phyloP scores from a whole-genome alignment of 1,140 invertebrate genomes.

The Cyphomyrmex costatus region DNA sequence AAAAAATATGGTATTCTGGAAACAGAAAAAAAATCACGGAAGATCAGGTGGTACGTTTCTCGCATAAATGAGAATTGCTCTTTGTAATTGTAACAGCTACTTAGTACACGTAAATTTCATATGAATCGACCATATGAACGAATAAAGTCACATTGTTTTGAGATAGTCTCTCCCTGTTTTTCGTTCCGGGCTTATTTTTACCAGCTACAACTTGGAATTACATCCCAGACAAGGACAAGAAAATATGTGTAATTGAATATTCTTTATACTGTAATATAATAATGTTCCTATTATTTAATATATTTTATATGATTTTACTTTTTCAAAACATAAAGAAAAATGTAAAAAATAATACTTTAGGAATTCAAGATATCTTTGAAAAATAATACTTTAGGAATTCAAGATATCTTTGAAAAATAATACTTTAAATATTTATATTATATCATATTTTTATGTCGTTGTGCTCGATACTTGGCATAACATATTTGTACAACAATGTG shows the following conservation, averaged over 20 bases:
- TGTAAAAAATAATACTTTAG: background rate
- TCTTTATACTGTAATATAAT: too few species aligned
- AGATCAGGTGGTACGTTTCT: constrained; percentile 38
- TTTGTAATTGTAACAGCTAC: constrained; percentile 75
- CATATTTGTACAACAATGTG: too few species aligned
- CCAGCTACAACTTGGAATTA: too few species aligned
- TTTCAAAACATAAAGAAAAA: background rate
- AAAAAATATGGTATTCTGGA: constrained; percentile 29
- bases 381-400: background rate
- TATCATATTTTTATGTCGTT: too few species aligned
- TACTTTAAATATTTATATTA: background rate
- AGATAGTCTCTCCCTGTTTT: constrained; percentile 17
- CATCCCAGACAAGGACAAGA: background rate
- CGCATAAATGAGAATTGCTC: constrained; percentile 55
- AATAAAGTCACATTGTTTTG: constrained; percentile 75
- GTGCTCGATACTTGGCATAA: too few species aligned
- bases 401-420: background rate
- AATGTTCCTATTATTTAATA: background rate
- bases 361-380: background rate
- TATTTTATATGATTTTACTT: background rate
- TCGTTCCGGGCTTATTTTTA: background rate
- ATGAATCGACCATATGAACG: constrained; percentile 74
- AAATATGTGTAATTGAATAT: background rate
- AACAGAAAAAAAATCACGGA: constrained; percentile 26
- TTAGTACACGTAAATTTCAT: constrained; percentile 76